Evolutionary conservation across 2,797 vertebrate species (phyloP).

Genomic region (Tragelaphus oryx): DNA sequence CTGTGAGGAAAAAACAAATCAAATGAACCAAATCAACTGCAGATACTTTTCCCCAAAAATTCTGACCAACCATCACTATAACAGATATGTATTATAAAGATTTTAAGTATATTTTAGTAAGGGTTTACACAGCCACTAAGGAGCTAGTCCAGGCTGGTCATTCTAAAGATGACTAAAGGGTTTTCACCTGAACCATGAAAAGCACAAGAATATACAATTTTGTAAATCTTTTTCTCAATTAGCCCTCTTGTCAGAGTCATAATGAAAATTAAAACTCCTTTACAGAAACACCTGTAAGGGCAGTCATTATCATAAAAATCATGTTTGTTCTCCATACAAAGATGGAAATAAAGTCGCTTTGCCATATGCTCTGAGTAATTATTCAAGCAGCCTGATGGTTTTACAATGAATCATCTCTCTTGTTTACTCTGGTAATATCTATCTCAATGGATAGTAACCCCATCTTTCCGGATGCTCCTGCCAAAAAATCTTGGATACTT

Average conservation of each 20-base stretch:
- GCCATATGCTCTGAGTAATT: not conserved
- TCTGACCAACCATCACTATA: not conserved
- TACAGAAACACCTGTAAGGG: not conserved
- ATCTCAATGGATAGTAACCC: not conserved
- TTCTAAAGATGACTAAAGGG: slow-evolving; percentile 1
- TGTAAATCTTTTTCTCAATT: slow-evolving; percentile 20
- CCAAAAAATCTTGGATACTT: not conserved
- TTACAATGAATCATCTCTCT: slow-evolving; percentile 18
- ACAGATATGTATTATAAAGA: not conserved
- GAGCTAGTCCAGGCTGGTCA: not conserved
- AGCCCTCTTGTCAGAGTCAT: not conserved
- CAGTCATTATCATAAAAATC: not conserved
- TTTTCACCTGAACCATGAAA: not conserved
- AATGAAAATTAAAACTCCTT: slow-evolving; percentile 31
- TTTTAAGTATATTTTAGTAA: not conserved
- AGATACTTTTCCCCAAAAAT: not conserved
- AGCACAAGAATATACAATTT: not conserved
- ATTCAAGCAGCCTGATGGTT: slow-evolving; percentile 21
- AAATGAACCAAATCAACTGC: slow-evolving; percentile 3
- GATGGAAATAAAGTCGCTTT: not conserved
- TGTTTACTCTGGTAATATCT: not conserved
- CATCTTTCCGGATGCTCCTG: not conserved
- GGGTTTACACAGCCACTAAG: not conserved
- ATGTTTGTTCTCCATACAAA: not conserved
- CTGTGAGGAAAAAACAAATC: not conserved